Evolutionary conservation across 2,113 vertebrate species (phyloP).

Genomic region (Melanerpes formicivorus): DNA sequence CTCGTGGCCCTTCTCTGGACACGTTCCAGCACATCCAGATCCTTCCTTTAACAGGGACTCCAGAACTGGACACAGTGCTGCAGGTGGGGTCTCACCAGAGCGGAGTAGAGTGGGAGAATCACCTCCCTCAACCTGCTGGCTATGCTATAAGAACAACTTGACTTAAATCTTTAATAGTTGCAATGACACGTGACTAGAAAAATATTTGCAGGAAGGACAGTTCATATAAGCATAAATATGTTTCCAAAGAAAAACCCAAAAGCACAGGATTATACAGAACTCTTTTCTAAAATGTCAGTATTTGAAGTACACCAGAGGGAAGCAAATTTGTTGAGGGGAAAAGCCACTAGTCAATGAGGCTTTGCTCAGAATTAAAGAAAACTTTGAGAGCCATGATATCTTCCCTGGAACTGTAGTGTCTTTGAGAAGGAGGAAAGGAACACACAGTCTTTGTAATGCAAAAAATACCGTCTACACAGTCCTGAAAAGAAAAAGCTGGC

Average conservation of each 20-base stretch:
- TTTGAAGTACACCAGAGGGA: background rate
- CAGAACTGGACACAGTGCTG: too few relatives aligned
- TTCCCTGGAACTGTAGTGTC: background rate
- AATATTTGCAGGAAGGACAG: conserved; percentile 10
- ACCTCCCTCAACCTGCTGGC: too few relatives aligned
- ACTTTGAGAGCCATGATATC: background rate
- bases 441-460: background rate
- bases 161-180: conserved; percentile 17
- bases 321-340: background rate
- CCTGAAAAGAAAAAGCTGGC: background rate
- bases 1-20: too few relatives aligned
- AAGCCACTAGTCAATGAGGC: background rate
- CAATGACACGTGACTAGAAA: background rate
- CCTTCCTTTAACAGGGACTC: too few relatives aligned
- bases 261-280: background rate
- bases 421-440: background rate
- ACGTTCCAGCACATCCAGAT: too few relatives aligned
- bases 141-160: background rate
- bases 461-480: background rate
- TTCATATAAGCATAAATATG: background rate
- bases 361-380: background rate
- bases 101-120: too few relatives aligned
- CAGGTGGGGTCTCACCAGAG: too few relatives aligned
- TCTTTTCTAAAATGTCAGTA: background rate
- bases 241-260: conserved; percentile 10